phyloP scores from a whole-genome alignment of 2,888 invertebrate species.

The Choristoneura rosaceana region DNA sequence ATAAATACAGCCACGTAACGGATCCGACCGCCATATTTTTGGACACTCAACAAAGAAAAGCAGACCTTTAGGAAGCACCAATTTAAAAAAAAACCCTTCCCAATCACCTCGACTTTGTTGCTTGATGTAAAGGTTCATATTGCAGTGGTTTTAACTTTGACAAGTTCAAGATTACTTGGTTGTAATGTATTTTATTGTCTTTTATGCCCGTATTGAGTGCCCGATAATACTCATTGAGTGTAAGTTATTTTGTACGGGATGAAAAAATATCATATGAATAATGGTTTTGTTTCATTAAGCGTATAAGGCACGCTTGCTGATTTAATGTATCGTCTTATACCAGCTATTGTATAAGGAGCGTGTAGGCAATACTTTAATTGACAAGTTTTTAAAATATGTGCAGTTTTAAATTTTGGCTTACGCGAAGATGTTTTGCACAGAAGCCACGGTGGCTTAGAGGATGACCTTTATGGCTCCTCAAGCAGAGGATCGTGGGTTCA shows the following conservation, averaged over 20 bases:
- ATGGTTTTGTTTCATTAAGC: slow-evolving; percentile 81
- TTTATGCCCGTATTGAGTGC: slow-evolving; percentile 72
- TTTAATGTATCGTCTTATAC: slow-evolving; percentile 60
- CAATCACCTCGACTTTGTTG: neutral
- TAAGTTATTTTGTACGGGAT: slow-evolving; percentile 73
- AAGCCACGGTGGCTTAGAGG: too few relatives aligned
- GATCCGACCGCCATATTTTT: slow-evolving; percentile 49
- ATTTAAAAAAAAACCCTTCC: neutral
- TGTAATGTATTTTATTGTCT: slow-evolving; percentile 63
- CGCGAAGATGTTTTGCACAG: too few relatives aligned
- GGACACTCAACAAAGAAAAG: slow-evolving; percentile 47
- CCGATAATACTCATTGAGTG: slow-evolving; percentile 73
- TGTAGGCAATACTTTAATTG: slow-evolving; percentile 48
- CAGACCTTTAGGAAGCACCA: slow-evolving; percentile 35
- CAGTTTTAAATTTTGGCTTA: slow-evolving; percentile 22
- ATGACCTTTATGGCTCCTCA: too few relatives aligned
- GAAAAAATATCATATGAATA: slow-evolving; percentile 71
- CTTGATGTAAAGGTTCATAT: neutral
- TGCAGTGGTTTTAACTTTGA: slow-evolving; percentile 9
- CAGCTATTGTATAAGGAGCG: slow-evolving; percentile 29
- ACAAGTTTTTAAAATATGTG: slow-evolving; percentile 45
- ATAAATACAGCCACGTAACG: slow-evolving; percentile 56
- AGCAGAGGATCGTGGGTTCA: too few relatives aligned
- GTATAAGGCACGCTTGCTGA: slow-evolving; percentile 67
- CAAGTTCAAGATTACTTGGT: slow-evolving; percentile 25